A percentile compares a stretch with the other conserved stretches of the same genome.
These are phyloP conservation scores for Ctenopoma multispine DNA, from an alignment of 2,797 vertebrate species.

Conservation along the genomic window DNA sequence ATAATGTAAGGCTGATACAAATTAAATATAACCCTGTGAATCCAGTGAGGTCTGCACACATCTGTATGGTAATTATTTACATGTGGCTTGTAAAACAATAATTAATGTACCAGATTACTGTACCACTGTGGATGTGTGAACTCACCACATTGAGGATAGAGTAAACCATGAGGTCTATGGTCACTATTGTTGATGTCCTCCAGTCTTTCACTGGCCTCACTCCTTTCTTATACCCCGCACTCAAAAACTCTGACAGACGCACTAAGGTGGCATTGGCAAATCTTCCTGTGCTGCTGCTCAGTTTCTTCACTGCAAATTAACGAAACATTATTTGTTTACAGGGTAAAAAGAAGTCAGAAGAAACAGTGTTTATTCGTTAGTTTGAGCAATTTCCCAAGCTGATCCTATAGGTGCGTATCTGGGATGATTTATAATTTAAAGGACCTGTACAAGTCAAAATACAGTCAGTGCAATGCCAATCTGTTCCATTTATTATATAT, in stretches of 20 bases:
- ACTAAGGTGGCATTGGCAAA: constrained; percentile 85
- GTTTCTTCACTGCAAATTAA: constrained; percentile 74
- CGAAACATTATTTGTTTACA: neutral
- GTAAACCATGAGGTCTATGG: constrained; percentile 95
- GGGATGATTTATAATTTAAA: no score
- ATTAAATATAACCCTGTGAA: neutral
- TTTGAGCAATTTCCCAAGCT: neutral
- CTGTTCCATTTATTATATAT: no score
- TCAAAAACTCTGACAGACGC: constrained; percentile 86
- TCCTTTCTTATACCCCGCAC: constrained; percentile 89
- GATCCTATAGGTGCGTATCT: no score
- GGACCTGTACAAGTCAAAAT: no score
- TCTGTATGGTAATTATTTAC: constrained; percentile 6
- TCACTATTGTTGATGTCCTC: constrained; percentile 89
- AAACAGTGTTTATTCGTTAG: neutral
- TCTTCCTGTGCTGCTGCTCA: constrained; percentile 7
- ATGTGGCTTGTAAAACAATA: neutral
- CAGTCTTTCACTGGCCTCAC: constrained; percentile 93
- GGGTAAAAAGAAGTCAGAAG: neutral
- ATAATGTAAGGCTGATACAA: neutral
- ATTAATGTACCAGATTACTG: neutral
- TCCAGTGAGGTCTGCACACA: neutral
- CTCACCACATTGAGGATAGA: constrained; percentile 96
- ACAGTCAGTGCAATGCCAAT: no score
- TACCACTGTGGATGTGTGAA: neutral